These are phyloP conservation scores for Apis laboriosa DNA, from an alignment of 1,140 invertebrate species.

Conservation along the genomic window DNA sequence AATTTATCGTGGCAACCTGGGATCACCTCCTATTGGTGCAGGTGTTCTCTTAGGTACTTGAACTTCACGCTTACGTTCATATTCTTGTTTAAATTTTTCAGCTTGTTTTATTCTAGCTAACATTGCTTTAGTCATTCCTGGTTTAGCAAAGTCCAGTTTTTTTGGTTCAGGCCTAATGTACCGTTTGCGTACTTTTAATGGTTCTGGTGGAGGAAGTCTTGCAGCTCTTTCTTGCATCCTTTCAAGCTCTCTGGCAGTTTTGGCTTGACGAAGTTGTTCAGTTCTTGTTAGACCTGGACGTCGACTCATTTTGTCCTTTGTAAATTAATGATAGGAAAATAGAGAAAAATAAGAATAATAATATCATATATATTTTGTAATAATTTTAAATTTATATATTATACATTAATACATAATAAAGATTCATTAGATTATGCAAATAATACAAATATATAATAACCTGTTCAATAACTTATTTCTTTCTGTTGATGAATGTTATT, in stretches of 20 bases:
- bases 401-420: neutral
- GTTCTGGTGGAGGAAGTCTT: neutral
- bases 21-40: conserved; percentile 58
- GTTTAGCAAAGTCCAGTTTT: conserved; percentile 65
- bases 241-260: conserved; percentile 36
- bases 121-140: conserved; percentile 69
- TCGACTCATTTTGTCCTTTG: conserved; percentile 34
- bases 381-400: neutral
- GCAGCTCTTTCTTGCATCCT: neutral
- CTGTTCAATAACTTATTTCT: conserved; percentile 21
- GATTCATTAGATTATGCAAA: neutral
- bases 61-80: conserved; percentile 50
- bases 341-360: neutral
- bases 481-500: neutral
- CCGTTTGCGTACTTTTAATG: neutral
- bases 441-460: neutral
- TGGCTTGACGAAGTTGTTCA: conserved; percentile 57
- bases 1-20: conserved; percentile 37
- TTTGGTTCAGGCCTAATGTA: conserved; percentile 45
- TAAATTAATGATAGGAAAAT: neutral
- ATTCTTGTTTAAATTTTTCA: conserved; percentile 57
- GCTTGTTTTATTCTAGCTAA: conserved; percentile 61
- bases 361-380: neutral
- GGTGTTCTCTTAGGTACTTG: conserved; percentile 48
- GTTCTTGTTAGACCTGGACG: conserved; percentile 53